Base-by-base conservation (phyloP, 2,113 vertebrate genomes). In the Puntigrus tetrazona region DNA sequence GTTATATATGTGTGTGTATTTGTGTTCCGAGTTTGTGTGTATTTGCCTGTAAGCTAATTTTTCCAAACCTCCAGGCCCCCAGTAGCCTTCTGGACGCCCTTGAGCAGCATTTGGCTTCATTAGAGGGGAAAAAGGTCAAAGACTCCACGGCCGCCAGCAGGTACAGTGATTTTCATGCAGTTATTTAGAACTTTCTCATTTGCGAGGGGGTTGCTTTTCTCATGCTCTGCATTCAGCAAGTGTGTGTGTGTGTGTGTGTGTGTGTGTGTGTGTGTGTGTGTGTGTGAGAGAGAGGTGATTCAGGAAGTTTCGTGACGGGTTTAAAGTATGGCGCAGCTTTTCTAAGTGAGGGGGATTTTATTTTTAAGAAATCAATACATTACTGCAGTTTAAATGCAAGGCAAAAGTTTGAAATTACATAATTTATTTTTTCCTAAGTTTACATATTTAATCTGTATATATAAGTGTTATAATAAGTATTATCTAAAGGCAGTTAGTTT, bases 81-180 rank as follows among this genome's bases (percentile, higher is more conserved):
- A 97, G 97, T 92, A 98, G 97, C 93, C 96, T 98, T 88, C 94
- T 98, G 90, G 97, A 98, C 93, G 97, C 97, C 91, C 93, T 98
- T 93, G 97, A 98, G 92, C 97, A 98, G 82, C 97, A 98, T 92
- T 94, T 98, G 94, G 97, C 96, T 92, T 98, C 97, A 89, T 94
- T 98, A 89, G 97, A 98, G 92, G 97, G 97, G 87, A 98, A 98
- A 93, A 98, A 98, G 94, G 97, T 98, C 78, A 98, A 98, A 94
- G 97, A 98, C 89, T 97, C 96, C 11, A 98, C 97, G 84, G 96
- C 96, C 88, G 96, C 96, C 88, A 98, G 96, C 97, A 98, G 97
- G 97, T 97, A 92, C 80, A 78, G 89, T 87, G 41, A 82, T 75
- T 82, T 70, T 82, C 52, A 77, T 57, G 18, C 34, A 31, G 80